Percentiles rank a stretch among this genome's conserved stretches.
These are phyloP conservation scores for Drosophila azteca DNA, from an alignment of 1,140 invertebrate species.

Conservation along the genomic window DNA sequence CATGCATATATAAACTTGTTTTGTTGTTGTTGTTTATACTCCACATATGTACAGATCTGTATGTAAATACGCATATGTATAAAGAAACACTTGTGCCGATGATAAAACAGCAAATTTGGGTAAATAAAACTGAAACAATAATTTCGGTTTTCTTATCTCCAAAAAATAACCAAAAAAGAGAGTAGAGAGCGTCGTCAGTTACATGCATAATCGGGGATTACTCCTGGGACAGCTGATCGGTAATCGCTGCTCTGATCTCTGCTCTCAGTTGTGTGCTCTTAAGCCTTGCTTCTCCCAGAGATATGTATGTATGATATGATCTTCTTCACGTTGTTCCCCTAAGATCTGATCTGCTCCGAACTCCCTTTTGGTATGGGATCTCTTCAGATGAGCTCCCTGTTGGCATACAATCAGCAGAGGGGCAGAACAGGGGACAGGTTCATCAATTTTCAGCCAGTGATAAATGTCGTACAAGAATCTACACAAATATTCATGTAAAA, in stretches of 20 bases:
- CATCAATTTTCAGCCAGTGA: slow-evolving; percentile 70
- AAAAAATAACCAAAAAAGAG: neutral
- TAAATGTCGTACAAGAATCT: slow-evolving; percentile 78
- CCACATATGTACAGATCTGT: slow-evolving; percentile 50
- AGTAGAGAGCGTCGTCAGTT: no score
- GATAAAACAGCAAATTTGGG: slow-evolving; percentile 71
- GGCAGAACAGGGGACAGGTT: slow-evolving; percentile 49
- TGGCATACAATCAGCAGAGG: slow-evolving; percentile 10
- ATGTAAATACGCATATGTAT: slow-evolving; percentile 58
- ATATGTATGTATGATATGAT: no score
- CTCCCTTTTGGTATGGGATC: slow-evolving; percentile 7
- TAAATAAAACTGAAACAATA: slow-evolving; percentile 77
- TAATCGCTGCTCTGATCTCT: no score
- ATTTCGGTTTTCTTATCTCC: slow-evolving; percentile 31
- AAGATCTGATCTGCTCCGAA: slow-evolving; percentile 6
- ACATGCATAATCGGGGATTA: neutral
- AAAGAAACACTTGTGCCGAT: slow-evolving; percentile 73
- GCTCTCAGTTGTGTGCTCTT: no score
- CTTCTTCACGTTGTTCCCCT: slow-evolving; percentile 1
- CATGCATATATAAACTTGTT: slow-evolving; percentile 53
- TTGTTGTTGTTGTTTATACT: slow-evolving; percentile 67
- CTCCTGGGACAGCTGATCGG: no score
- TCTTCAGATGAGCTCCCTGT: neutral
- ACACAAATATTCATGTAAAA: slow-evolving; percentile 59
- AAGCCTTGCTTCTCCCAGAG: no score